Conservation (phyloP, 1,140 invertebrate species). For the Gonioctena quinquepunctata region DNA sequence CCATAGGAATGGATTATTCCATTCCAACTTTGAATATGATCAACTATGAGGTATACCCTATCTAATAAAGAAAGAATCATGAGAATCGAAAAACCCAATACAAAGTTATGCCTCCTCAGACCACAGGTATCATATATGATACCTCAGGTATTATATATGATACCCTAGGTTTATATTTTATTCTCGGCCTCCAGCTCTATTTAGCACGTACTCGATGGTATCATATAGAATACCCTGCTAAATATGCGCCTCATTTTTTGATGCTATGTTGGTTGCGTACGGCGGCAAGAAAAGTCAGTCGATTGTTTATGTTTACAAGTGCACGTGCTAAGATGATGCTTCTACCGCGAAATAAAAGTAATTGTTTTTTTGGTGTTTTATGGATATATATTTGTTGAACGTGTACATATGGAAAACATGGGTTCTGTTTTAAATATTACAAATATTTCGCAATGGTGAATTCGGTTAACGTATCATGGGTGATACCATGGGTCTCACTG, state of each 20-base stretch:
- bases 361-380: background rate
- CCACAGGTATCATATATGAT: background rate
- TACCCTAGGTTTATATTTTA: background rate
- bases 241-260: background rate
- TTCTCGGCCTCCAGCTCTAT: background rate
- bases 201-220: background rate
- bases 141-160: background rate
- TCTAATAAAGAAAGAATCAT: too few relatives aligned
- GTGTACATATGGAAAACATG: background rate
- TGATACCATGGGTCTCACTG: too few relatives aligned
- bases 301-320: background rate
- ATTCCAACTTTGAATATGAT: too few relatives aligned
- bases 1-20: too few relatives aligned
- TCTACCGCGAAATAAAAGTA: too few relatives aligned
- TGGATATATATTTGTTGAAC: background rate
- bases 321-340: background rate
- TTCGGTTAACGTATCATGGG: too few relatives aligned
- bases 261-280: background rate
- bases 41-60: too few relatives aligned
- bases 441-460: too few relatives aligned
- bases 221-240: background rate
- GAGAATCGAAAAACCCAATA: too few relatives aligned
- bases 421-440: too few relatives aligned
- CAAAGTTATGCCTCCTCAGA: too few relatives aligned
- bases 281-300: background rate